Evolutionary conservation across 2,797 vertebrate genomes (phyloP).

Genomic region (Eupleurogrammus muticus): DNA sequence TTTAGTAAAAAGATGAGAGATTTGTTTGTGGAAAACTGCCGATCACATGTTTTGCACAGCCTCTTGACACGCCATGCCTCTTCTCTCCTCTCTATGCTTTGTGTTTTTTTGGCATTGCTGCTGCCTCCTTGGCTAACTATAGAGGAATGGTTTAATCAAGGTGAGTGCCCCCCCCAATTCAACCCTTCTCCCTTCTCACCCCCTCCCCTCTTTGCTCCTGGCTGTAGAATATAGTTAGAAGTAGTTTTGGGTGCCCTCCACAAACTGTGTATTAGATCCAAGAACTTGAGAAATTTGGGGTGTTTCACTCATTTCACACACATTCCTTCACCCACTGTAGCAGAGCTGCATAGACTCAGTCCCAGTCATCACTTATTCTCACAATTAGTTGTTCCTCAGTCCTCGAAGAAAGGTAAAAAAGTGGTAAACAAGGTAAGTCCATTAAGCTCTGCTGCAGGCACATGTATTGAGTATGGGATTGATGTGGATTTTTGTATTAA

Average conservation of each 20-base stretch:
- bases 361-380: slow-evolving; percentile 7
- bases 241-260: slow-evolving; percentile 60
- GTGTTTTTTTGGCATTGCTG: slow-evolving; percentile 85
- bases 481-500: too few relatives aligned
- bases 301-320: slow-evolving; percentile 51
- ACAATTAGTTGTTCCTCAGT: slow-evolving; percentile 9
- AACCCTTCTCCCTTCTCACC: slow-evolving; percentile 26
- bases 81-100: slow-evolving; percentile 79
- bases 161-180: slow-evolving; percentile 86
- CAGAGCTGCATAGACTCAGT: slow-evolving; percentile 17
- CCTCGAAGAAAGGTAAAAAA: slow-evolving; percentile 5
- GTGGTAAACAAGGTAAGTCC: slow-evolving; percentile 43
- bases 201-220: slow-evolving; percentile 8
- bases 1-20: slow-evolving; percentile 21
- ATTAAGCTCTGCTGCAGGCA: neutral
- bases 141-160: slow-evolving; percentile 99
- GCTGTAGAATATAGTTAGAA: slow-evolving; percentile 62
- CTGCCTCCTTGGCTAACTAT: slow-evolving; percentile 90
- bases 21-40: slow-evolving; percentile 46
- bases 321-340: slow-evolving; percentile 2
- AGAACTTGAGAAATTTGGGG: slow-evolving; percentile 34
- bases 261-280: slow-evolving; percentile 44
- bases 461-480: too few relatives aligned
- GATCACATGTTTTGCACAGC: slow-evolving; percentile 52
- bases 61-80: slow-evolving; percentile 73